A percentile compares a stretch with the other conserved stretches of the same genome.
phyloP scores from a whole-genome alignment of 2,888 invertebrate species.

The Automeris io region DNA sequence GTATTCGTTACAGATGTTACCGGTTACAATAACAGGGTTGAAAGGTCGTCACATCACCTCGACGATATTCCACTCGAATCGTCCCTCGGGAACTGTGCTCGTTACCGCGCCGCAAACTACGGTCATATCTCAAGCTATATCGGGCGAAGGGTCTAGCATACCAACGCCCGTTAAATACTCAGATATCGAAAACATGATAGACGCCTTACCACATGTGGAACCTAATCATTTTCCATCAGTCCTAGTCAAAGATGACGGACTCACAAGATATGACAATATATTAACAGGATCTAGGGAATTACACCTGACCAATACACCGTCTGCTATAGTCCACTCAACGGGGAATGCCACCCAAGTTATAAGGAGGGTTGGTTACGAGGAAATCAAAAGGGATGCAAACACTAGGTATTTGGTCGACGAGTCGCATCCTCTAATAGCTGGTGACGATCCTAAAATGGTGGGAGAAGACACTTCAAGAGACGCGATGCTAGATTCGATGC shows the following conservation, averaged over 20 bases:
- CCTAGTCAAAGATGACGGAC: slow-evolving; percentile 51
- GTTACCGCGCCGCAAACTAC: slow-evolving; percentile 60
- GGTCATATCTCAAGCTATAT: slow-evolving; percentile 60
- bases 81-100: slow-evolving; percentile 58
- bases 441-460: slow-evolving; percentile 49
- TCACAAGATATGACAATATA: slow-evolving; percentile 52
- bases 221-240: slow-evolving; percentile 45
- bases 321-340: slow-evolving; percentile 56
- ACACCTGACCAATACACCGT: slow-evolving; percentile 49
- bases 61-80: slow-evolving; percentile 57
- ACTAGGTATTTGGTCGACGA: slow-evolving; percentile 48
- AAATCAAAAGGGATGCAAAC: slow-evolving; percentile 36
- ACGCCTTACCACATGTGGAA: slow-evolving; percentile 37
- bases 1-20: slow-evolving; percentile 52
- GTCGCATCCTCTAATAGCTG: slow-evolving; percentile 40
- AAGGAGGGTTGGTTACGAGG: slow-evolving; percentile 54
- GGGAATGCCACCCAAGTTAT: slow-evolving; percentile 66
- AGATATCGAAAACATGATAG: slow-evolving; percentile 57
- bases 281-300: slow-evolving; percentile 53
- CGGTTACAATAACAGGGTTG: slow-evolving; percentile 52
- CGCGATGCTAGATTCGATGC: slow-evolving; percentile 43
- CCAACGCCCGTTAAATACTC: slow-evolving; percentile 47
- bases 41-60: slow-evolving; percentile 61
- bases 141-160: slow-evolving; percentile 28
- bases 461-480: slow-evolving; percentile 54